These are phyloP conservation scores for Lordiphosa stackelbergi DNA, from an alignment of 1,140 invertebrate species.

Conservation along the genomic window DNA sequence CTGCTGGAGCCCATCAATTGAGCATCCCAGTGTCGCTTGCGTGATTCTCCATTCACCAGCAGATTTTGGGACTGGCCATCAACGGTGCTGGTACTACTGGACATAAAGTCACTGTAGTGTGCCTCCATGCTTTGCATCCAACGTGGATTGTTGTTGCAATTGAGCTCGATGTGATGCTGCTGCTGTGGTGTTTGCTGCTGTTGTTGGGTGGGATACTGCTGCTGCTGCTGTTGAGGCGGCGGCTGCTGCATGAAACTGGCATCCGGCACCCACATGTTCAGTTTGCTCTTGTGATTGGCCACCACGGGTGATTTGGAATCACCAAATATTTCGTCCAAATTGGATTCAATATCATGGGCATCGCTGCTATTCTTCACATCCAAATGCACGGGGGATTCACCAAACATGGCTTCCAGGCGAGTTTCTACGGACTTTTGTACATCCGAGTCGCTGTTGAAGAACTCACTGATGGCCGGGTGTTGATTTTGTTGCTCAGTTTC, in stretches of 20 bases:
- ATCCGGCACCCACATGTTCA: conserved; percentile 63
- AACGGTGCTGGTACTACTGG: conserved; percentile 35
- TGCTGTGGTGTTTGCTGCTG: conserved; percentile 30
- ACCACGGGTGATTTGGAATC: conserved; percentile 58
- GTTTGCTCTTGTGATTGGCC: conserved; percentile 47
- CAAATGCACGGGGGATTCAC: conserved; percentile 71
- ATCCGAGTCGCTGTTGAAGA: conserved; percentile 70
- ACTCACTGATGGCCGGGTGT: conserved; percentile 66
- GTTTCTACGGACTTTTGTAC: conserved; percentile 76
- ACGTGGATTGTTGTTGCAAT: conserved; percentile 67
- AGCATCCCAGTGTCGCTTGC: conserved; percentile 70
- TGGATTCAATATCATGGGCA: conserved; percentile 67
- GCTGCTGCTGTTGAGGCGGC: conserved; percentile 31
- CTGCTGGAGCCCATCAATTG: conserved; percentile 65
- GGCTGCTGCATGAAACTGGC: conserved; percentile 39
- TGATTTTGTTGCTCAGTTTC: conserved; percentile 54
- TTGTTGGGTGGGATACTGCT: conserved; percentile 22
- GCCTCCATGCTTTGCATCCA: conserved; percentile 76
- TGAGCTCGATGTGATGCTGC: conserved; percentile 67
- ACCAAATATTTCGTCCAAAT: conserved; percentile 73
- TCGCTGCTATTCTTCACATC: conserved; percentile 64
- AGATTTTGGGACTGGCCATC: conserved; percentile 31
- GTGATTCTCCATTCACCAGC: conserved; percentile 48
- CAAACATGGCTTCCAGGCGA: conserved; percentile 76
- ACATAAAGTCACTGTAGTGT: conserved; percentile 65